Percentiles rank a stretch among this genome's conserved stretches.
phyloP scores from a whole-genome alignment of 2,113 vertebrate genomes.

The Harpagus bidentatus region DNA sequence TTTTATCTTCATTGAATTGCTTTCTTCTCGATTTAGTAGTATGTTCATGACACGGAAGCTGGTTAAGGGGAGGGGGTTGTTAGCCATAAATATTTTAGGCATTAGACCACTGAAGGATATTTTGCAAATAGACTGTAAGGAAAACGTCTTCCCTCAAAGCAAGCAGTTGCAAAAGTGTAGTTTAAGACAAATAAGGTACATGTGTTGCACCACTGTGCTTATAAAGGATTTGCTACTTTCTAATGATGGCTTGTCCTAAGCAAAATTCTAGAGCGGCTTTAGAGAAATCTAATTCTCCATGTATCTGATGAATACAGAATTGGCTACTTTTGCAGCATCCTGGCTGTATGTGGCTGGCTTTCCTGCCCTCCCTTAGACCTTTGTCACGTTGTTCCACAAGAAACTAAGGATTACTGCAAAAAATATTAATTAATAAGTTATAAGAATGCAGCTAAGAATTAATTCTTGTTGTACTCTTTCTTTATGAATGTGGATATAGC shows the following conservation, averaged over 20 bases:
- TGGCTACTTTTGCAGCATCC: not conserved
- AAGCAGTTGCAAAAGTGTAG: not conserved
- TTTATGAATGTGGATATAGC: not conserved
- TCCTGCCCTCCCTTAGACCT: not conserved
- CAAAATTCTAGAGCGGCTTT: not conserved
- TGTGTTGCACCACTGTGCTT: not conserved
- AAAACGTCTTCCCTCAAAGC: not conserved
- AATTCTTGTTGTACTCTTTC: not conserved
- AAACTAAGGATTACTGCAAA: not conserved
- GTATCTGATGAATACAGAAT: not conserved
- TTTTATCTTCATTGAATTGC: not conserved
- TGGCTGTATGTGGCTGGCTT: not conserved
- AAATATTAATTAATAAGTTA: not conserved
- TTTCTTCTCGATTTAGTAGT: not conserved
- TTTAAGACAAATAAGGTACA: not conserved
- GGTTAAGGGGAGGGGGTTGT: not conserved
- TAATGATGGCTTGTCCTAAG: not conserved
- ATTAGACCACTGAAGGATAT: not conserved
- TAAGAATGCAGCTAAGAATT: not conserved
- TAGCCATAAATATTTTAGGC: not conserved
- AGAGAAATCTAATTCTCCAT: not conserved
- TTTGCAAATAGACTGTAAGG: not conserved
- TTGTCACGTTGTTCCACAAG: accelerated
- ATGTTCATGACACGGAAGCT: not conserved
- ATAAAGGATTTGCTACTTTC: not conserved